phyloP scores from a whole-genome alignment of 2,113 vertebrate genomes.

The Phyllostomus hastatus region DNA sequence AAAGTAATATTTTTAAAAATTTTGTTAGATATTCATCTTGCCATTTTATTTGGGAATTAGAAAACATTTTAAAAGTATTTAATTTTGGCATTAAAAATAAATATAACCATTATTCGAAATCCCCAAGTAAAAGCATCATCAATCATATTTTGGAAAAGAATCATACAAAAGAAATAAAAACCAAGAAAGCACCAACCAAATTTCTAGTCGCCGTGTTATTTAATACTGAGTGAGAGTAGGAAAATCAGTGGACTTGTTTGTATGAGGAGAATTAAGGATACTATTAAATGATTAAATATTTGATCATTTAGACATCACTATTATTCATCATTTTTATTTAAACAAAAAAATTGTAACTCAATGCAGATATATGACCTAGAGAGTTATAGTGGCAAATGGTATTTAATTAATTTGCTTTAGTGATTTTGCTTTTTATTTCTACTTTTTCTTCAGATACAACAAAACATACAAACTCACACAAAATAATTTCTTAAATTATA shows the following conservation, averaged over 20 bases:
- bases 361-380: neutral
- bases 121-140: neutral
- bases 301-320: neutral
- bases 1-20: neutral
- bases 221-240: neutral
- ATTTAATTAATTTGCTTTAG: neutral
- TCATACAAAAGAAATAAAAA: neutral
- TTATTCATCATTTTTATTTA: neutral
- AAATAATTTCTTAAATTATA: neutral
- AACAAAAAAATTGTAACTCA: neutral
- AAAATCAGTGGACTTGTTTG: neutral
- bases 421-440: neutral
- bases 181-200: neutral
- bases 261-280: neutral
- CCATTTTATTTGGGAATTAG: neutral
- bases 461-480: neutral
- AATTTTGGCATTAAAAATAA: neutral
- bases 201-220: neutral
- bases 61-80: neutral
- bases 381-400: neutral
- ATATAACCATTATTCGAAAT: neutral
- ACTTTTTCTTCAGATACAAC: neutral
- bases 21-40: neutral
- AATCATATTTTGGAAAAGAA: neutral
- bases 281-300: neutral